These are phyloP conservation scores for Ametastegia equiseti DNA, from an alignment of 2,888 invertebrate genomes.

Conservation along the genomic window DNA sequence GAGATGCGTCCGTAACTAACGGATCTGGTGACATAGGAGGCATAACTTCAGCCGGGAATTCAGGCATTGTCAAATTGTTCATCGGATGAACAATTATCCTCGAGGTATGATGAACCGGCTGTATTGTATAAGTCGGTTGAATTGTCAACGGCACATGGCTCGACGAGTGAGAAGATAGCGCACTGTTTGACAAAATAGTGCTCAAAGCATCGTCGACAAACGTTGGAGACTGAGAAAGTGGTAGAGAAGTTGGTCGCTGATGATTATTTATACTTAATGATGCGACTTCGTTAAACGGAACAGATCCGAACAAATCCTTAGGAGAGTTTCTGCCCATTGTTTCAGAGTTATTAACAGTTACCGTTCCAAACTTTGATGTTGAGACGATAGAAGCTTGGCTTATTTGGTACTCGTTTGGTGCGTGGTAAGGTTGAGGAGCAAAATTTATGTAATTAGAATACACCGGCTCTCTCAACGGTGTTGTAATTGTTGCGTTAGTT, in stretches of 20 bases:
- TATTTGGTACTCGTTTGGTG: slow-evolving; percentile 45
- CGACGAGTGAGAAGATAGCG: slow-evolving; percentile 51
- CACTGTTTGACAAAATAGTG: slow-evolving; percentile 58
- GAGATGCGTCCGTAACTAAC: slow-evolving; percentile 63
- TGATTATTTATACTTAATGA: slow-evolving; percentile 62
- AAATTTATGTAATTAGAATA: slow-evolving; percentile 52
- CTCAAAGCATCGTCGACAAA: slow-evolving; percentile 64
- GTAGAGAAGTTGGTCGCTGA: slow-evolving; percentile 69
- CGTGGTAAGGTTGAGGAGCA: slow-evolving; percentile 48
- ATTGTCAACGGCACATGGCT: slow-evolving; percentile 49
- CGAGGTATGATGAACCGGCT: slow-evolving; percentile 61
- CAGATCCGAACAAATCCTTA: slow-evolving; percentile 73
- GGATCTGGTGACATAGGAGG: slow-evolving; percentile 70
- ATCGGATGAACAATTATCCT: slow-evolving; percentile 62
- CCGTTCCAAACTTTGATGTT: slow-evolving; percentile 66
- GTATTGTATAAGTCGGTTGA: slow-evolving; percentile 55
- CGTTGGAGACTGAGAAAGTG: slow-evolving; percentile 65
- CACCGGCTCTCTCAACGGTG: slow-evolving; percentile 48
- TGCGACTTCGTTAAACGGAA: slow-evolving; percentile 72
- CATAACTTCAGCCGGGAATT: slow-evolving; percentile 58
- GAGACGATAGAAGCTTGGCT: slow-evolving; percentile 39
- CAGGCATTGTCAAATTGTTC: slow-evolving; percentile 59
- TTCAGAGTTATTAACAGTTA: slow-evolving; percentile 69
- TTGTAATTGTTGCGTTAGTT: slow-evolving; percentile 30
- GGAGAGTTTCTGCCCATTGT: slow-evolving; percentile 51